These are phyloP conservation scores for Oxyruncus cristatus DNA, from an alignment of 2,113 vertebrate species.

Conservation along the genomic window DNA sequence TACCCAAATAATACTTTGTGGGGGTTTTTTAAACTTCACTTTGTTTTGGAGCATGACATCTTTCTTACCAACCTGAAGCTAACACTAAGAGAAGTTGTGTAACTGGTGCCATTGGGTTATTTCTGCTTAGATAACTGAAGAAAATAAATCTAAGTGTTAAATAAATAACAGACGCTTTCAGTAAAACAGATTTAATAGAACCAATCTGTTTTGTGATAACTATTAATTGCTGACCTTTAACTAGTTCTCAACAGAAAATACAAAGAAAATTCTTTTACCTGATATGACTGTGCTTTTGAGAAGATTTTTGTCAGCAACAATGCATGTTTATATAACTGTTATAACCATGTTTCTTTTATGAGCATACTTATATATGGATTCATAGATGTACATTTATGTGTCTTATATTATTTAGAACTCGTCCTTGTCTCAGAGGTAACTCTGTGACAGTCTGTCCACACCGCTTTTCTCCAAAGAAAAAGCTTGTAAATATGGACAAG, in stretches of 20 bases:
- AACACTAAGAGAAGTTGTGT: neutral
- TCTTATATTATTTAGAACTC: neutral
- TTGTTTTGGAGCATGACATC: neutral
- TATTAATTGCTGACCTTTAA: slow-evolving; percentile 21
- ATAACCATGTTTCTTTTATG: neutral
- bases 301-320: neutral
- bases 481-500: neutral
- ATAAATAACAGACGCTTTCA: neutral
- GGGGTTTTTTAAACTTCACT: neutral
- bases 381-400: neutral
- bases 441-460: neutral
- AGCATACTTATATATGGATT: neutral
- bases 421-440: neutral
- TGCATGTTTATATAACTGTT: neutral
- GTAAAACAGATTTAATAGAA: slow-evolving; percentile 15
- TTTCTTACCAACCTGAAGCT: neutral
- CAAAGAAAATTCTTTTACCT: neutral
- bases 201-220: neutral
- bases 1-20: neutral
- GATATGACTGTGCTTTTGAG: neutral
- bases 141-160: neutral
- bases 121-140: neutral
- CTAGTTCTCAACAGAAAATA: neutral
- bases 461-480: neutral
- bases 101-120: neutral